phyloP scores from a whole-genome alignment of 2,797 vertebrate species.

The Australoheros facetus region DNA sequence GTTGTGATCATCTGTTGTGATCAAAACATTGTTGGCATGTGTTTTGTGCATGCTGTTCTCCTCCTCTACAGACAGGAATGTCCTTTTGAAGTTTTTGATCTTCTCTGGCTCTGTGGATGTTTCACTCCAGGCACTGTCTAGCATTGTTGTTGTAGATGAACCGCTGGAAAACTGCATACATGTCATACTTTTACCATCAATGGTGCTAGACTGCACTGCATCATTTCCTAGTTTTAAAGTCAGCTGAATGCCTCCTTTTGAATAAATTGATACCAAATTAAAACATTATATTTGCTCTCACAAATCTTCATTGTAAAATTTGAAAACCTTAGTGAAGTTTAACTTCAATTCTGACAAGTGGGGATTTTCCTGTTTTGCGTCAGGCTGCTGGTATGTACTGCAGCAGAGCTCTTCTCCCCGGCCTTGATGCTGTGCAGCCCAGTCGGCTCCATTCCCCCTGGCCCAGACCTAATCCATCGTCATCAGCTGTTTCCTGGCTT shows the following conservation, averaged over 20 bases:
- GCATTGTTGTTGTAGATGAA: slow-evolving; percentile 36
- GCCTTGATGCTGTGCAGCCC: slow-evolving; percentile 34
- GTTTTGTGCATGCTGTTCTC: slow-evolving; percentile 21
- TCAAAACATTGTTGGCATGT: slow-evolving; percentile 34
- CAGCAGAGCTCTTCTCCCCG: slow-evolving; percentile 37
- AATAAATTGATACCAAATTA: background rate
- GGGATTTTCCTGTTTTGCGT: slow-evolving; percentile 68
- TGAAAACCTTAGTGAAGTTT: slow-evolving; percentile 33
- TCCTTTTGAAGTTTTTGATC: slow-evolving; percentile 42
- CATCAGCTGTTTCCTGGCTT: slow-evolving; percentile 81
- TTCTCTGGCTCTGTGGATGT: slow-evolving; percentile 38
- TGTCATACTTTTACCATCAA: slow-evolving; percentile 45
- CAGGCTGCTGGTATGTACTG: slow-evolving; percentile 70
- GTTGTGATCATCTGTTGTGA: slow-evolving; percentile 20
- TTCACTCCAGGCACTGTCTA: slow-evolving; percentile 28
- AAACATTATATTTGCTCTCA: background rate
- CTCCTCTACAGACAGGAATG: slow-evolving; percentile 19
- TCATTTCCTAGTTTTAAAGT: slow-evolving; percentile 31
- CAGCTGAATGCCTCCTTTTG: background rate
- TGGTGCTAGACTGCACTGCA: slow-evolving; percentile 9
- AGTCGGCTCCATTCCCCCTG: slow-evolving; percentile 50
- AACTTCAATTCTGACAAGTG: slow-evolving; percentile 27
- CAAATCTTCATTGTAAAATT: slow-evolving; percentile 14
- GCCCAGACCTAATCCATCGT: slow-evolving; percentile 71
- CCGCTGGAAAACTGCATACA: slow-evolving; percentile 46